phyloP scores from a whole-genome alignment of 1,140 invertebrate genomes.

The Cotesia glomerata region DNA sequence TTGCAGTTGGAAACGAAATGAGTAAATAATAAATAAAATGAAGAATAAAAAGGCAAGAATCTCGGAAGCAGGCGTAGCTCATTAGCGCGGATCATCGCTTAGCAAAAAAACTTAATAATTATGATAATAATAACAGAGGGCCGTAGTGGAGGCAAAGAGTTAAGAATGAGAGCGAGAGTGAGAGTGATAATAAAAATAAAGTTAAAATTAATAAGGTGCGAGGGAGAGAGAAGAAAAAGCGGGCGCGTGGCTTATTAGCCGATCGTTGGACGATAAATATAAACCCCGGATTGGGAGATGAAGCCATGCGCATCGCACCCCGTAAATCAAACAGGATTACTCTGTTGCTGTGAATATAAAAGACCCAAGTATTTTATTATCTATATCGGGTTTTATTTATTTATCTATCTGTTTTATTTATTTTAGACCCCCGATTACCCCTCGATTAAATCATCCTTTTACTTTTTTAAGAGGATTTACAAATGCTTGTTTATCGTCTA shows the following conservation, averaged over 20 bases:
- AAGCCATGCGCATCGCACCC: conserved; percentile 26
- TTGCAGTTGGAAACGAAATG: too few species aligned
- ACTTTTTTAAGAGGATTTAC: too few species aligned
- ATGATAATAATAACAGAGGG: background rate
- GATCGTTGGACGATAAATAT: conserved; percentile 31
- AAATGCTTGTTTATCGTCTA: too few species aligned
- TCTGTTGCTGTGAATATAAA: conserved; percentile 16
- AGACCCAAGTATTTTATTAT: conserved; percentile 1
- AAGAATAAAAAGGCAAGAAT: too few species aligned
- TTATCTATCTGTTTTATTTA: conserved; percentile 1
- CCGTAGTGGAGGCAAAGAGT: background rate
- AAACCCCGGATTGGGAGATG: conserved; percentile 21
- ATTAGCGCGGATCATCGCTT: conserved; percentile 20
- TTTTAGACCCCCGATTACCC: too few species aligned
- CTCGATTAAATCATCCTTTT: too few species aligned
- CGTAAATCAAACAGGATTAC: conserved; percentile 27
- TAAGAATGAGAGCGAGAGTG: conserved; percentile 11
- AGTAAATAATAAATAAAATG: too few species aligned
- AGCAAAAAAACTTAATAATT: conserved; percentile 16
- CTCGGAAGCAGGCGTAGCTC: background rate
- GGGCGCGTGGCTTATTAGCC: conserved; percentile 28
- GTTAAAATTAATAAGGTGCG: background rate
- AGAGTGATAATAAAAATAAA: conserved; percentile 1
- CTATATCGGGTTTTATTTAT: background rate
- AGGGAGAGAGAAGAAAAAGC: background rate